phyloP scores from a whole-genome alignment of 2,797 vertebrate genomes.

The Aulostomus chinensis region DNA sequence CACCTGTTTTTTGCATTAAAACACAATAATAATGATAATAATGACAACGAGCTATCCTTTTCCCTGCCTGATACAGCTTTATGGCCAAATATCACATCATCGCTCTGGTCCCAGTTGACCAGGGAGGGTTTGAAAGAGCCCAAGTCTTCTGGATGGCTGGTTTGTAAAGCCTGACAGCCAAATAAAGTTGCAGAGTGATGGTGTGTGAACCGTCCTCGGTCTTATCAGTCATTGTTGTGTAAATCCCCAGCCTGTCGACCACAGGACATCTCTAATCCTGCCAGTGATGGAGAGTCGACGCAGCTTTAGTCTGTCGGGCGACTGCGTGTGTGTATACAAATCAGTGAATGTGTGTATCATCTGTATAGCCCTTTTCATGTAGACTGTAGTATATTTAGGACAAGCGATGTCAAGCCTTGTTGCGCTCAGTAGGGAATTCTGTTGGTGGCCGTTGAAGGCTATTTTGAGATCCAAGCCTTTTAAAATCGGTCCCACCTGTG shows the following conservation, averaged over 20 bases:
- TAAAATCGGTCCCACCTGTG: constrained; percentile 17
- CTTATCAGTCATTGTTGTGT: constrained; percentile 54
- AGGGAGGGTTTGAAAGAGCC: too few species aligned
- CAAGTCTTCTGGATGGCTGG: background rate
- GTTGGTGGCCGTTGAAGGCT: constrained; percentile 12
- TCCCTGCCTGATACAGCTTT: too few species aligned
- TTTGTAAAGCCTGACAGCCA: constrained; percentile 20
- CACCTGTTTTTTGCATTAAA: too few species aligned
- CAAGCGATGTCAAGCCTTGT: constrained; percentile 33
- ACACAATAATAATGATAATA: too few species aligned
- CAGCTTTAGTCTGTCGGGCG: constrained; percentile 26
- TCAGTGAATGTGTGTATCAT: constrained; percentile 5
- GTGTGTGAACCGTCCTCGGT: constrained; percentile 40
- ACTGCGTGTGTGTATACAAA: constrained; percentile 13
- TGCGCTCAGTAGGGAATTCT: constrained; percentile 35
- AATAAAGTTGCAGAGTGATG: constrained; percentile 24
- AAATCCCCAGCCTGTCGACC: constrained; percentile 45
- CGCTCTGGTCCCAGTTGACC: too few species aligned
- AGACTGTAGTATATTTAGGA: constrained; percentile 36
- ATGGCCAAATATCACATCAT: background rate
- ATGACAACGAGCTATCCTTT: too few species aligned
- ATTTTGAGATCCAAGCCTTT: constrained; percentile 41
- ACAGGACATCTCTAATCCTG: constrained; percentile 47
- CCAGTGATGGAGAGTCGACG: constrained; percentile 24
- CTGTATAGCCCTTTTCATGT: constrained; percentile 5